Conservation (phyloP, 2,888 invertebrate genomes). For the Labia minor region DNA sequence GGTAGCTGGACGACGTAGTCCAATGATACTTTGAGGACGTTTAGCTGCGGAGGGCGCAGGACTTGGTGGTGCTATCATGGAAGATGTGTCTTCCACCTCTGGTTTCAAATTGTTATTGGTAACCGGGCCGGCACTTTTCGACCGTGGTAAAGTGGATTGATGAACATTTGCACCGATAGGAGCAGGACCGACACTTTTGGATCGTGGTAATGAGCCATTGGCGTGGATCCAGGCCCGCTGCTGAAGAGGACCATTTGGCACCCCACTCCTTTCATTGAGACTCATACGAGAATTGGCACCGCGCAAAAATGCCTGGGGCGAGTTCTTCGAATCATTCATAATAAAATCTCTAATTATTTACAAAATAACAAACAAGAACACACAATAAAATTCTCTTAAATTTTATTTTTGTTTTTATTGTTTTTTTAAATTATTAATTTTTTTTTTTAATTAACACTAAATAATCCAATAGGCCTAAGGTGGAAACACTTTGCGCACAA, state of each 20-base stretch:
- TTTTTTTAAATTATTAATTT: too few species aligned
- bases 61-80: neutral
- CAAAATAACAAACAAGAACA: neutral
- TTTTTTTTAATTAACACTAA: neutral
- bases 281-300: neutral
- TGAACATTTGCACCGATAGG: neutral
- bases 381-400: neutral
- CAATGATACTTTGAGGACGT: neutral
- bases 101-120: neutral
- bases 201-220: neutral
- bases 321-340: neutral
- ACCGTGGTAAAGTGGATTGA: neutral
- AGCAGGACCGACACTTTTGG: neutral
- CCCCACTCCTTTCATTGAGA: neutral
- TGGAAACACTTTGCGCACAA: slow-evolving; percentile 2
- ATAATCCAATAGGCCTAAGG: neutral
- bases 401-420: too few species aligned
- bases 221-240: neutral
- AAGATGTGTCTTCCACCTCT: neutral
- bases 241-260: neutral
- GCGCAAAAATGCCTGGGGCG: neutral
- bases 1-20: neutral
- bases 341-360: neutral
- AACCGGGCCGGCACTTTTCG: neutral
- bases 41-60: neutral